Percentiles rank a stretch among this genome's conserved stretches.
phyloP scores from a whole-genome alignment of 2,888 invertebrate species.

The Mythimna ferrago region DNA sequence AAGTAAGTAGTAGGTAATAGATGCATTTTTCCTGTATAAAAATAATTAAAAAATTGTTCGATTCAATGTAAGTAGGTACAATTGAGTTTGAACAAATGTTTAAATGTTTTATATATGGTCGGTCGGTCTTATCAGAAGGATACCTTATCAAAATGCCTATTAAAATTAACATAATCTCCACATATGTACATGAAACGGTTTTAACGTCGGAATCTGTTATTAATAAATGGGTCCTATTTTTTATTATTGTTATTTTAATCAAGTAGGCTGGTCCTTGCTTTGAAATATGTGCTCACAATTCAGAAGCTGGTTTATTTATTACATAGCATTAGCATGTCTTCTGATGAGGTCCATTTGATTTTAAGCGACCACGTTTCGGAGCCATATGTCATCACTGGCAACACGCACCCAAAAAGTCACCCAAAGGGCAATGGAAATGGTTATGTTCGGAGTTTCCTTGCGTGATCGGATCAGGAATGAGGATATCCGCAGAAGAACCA shows the following conservation, averaged over 20 bases:
- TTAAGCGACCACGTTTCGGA: no score
- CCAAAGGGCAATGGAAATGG: no score
- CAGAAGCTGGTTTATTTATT: constrained; percentile 5
- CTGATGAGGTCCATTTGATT: no score
- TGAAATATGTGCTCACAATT: constrained; percentile 6
- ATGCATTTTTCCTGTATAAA: no score
- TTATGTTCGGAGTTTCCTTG: no score
- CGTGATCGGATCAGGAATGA: no score
- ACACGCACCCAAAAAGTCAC: no score
- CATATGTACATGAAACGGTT: background rate
- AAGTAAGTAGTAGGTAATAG: no score
- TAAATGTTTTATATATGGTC: constrained; percentile 2
- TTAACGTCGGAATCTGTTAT: constrained; percentile 14
- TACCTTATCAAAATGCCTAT: constrained; percentile 38
- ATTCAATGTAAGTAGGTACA: background rate
- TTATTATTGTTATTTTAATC: background rate
- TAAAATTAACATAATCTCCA: constrained; percentile 19
- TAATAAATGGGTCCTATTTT: background rate
- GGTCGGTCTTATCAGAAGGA: constrained; percentile 31
- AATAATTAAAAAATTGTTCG: background rate
- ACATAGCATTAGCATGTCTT: background rate
- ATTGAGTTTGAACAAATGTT: background rate
- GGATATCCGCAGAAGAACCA: no score
- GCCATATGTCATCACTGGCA: no score
- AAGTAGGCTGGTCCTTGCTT: background rate